phyloP scores from a whole-genome alignment of 2,113 vertebrate species.

The Illadopsis cleaveri region DNA sequence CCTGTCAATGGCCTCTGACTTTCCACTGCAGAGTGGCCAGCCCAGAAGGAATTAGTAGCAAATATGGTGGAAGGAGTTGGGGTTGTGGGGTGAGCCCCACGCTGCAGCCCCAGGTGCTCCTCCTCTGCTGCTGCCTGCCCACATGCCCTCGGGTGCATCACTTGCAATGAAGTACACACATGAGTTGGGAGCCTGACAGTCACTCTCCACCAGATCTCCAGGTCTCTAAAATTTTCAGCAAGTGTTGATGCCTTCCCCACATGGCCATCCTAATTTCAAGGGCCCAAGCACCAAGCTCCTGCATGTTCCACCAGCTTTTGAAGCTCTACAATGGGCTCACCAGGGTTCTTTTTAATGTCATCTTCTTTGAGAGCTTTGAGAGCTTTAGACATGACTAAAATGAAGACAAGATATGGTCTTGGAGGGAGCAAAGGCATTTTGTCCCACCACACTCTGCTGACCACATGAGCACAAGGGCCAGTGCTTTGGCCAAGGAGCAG shows the following conservation, averaged over 20 bases:
- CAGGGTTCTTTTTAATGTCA: neutral
- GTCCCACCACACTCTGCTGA: fast-evolving
- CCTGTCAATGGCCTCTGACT: neutral
- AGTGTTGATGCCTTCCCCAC: neutral
- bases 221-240: neutral
- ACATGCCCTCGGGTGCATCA: fast-evolving
- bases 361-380: neutral
- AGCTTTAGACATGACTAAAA: neutral
- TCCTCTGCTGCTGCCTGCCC: neutral
- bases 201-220: neutral
- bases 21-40: neutral
- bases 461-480: neutral
- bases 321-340: fast-evolving
- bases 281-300: neutral
- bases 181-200: neutral
- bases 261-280: neutral
- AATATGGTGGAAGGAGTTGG: neutral
- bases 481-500: neutral
- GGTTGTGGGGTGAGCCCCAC: neutral
- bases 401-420: neutral
- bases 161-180: neutral
- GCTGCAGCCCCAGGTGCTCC: neutral
- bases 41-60: neutral
- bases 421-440: neutral
- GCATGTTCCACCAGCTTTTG: neutral